phyloP scores from a whole-genome alignment of 2,888 invertebrate genomes.

The Schizotus pectinicornis region DNA sequence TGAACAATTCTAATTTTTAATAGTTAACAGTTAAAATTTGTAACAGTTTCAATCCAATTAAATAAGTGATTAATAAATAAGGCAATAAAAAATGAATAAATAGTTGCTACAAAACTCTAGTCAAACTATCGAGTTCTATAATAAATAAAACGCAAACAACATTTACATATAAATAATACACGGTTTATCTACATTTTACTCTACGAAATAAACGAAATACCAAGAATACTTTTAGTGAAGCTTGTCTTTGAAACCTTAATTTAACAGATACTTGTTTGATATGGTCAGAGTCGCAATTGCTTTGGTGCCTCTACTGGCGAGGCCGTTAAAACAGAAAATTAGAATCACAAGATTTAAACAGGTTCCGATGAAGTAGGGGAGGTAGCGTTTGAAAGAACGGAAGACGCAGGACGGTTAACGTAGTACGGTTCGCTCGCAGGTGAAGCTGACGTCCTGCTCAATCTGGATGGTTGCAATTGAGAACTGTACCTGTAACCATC shows the following conservation, averaged over 20 bases:
- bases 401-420: conserved; percentile 41
- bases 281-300: neutral
- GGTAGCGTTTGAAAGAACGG: conserved; percentile 35
- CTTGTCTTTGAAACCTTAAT: conserved; percentile 43
- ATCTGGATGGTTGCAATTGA: conserved; percentile 46
- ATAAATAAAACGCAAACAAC: conserved; percentile 50
- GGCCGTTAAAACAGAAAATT: neutral
- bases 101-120: conserved; percentile 22
- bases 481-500: conserved; percentile 49
- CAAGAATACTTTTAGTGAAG: conserved; percentile 23
- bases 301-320: no score
- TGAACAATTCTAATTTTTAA: conserved; percentile 42
- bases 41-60: conserved; percentile 41
- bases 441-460: conserved; percentile 47
- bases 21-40: conserved; percentile 33
- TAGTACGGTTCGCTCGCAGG: conserved; percentile 45
- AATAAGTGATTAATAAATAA: conserved; percentile 23
- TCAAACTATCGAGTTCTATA: conserved; percentile 32
- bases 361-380: conserved; percentile 43
- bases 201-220: conserved; percentile 27
- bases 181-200: conserved; percentile 24
- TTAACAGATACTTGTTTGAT: conserved; percentile 37
- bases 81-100: conserved; percentile 35
- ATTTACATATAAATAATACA: conserved; percentile 46
- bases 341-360: conserved; percentile 29